A percentile compares a stretch with the other conserved stretches of the same genome.
phyloP scores from a whole-genome alignment of 2,888 invertebrate genomes.

The Candidula unifasciata region DNA sequence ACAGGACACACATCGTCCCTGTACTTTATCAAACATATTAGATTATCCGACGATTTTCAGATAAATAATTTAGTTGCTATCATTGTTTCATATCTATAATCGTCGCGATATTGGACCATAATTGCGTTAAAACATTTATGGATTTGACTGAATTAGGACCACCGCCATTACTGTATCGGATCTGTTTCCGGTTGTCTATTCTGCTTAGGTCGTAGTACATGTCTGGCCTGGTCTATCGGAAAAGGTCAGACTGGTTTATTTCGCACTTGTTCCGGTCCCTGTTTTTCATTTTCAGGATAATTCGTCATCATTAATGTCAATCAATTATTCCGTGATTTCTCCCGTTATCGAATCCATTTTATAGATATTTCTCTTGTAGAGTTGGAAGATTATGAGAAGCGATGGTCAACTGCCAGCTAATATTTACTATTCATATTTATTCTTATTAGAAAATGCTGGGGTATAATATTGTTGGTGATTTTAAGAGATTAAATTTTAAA shows the following conservation, averaged over 20 bases:
- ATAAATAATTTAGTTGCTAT: conserved; percentile 67
- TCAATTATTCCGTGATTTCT: conserved; percentile 27
- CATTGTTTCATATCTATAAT: conserved; percentile 69
- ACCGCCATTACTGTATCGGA: conserved; percentile 56
- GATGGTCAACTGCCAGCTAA: background rate
- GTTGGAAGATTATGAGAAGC: background rate
- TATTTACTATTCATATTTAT: too few relatives aligned
- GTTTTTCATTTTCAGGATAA: conserved; percentile 20
- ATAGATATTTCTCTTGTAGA: too few relatives aligned
- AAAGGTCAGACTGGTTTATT: conserved; percentile 43
- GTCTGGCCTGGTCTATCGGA: conserved; percentile 24
- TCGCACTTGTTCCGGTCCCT: conserved; percentile 28
- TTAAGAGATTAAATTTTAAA: too few relatives aligned
- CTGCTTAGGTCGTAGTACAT: conserved; percentile 25
- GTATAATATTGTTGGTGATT: too few relatives aligned
- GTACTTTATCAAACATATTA: conserved; percentile 61
- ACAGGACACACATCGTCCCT: conserved; percentile 50
- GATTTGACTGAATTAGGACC: conserved; percentile 60
- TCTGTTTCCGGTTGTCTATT: conserved; percentile 42
- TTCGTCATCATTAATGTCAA: conserved; percentile 33
- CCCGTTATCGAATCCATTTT: background rate
- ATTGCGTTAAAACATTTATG: conserved; percentile 64
- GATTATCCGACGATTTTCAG: conserved; percentile 59
- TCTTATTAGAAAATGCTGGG: too few relatives aligned
- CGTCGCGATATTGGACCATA: conserved; percentile 59